Base-by-base conservation (phyloP, 1,140 invertebrate genomes). In the Drosophila asahinai region DNA sequence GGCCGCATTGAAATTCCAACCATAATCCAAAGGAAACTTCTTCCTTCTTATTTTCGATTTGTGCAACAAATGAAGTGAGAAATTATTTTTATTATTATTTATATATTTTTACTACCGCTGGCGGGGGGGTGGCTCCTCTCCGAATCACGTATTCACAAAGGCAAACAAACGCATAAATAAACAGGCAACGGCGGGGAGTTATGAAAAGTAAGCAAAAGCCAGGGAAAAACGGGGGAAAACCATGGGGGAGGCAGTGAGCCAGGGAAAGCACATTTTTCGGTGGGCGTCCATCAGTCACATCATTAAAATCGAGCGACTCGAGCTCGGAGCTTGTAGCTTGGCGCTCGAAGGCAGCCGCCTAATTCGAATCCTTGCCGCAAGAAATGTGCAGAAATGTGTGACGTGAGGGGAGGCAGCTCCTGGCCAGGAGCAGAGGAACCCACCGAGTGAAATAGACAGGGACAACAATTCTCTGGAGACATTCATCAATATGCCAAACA, bases 401-500 rank as follows among this genome's bases (percentile, higher is more conserved):
- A 17, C 52, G 22, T 12, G 62, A 17, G 22, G 33, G 27, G 25
- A 25, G 9, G 15, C 14, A 36, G 3, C 36, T 57, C 54, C 54
- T 57, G 54, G 59, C 47, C 55, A 51, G 45, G 27, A 45, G 47
- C 58, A 70, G 38, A 70, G 38, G 33, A 22, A 47, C 51, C 52
- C 52, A n/a, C 38, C 54, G 3, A 45, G 51, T 14, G 59, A 19
- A 43, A 81, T 63, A 74, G 63, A 68, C 64, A 71, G 42, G 68
- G 49, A 77, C 65, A 72, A 74, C 81, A 89, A 89, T 76, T 62
- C 83, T 87, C 84, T 76, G 49, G 84, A 89, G 84, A 81, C 84
- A 84, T 89, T 89, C 84, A 89, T 89, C 84, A 89, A 89, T 89
- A 89, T 89, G 84, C 84, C 84, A 84, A 89, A 89, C 84, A 89